Base-by-base conservation (phyloP, 2,888 invertebrate species). In the Lacanobia oleracea region DNA sequence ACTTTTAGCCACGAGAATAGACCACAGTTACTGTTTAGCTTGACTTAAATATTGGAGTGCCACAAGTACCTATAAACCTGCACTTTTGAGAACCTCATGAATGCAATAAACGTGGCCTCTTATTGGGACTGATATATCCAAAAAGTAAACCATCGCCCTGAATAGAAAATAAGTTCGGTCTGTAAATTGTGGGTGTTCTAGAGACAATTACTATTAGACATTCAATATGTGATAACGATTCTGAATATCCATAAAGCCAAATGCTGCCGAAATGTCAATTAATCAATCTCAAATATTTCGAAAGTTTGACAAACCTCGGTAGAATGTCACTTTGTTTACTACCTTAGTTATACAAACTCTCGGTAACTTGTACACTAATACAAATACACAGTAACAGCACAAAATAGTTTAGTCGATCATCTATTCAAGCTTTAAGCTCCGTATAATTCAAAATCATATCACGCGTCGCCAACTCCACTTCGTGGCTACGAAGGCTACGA, bases 401-500 rank as follows among this genome's bases (percentile, higher is more conserved):
- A 48, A 70, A 60, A 70, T 76, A 66, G 65, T 63, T 77, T 23
- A 73, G 67, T 72, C 73, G 72, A 84, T 80, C 72, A 78, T 69
- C 68, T 82, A 73, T 79, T 82, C 73, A 69, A 21, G 56, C 56
- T 82, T 60, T 80, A 80, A 73, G 71, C 67, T 77, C 45, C 63
- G 72, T 73, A 77, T 72, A 79, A 80, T 87, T 77, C 79, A 72
- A 76, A 82, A 82, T 78, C 81, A 79, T 59, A 75, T 84, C 84
- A 84, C 84, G 83, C 72, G 59, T 72, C 60, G 61, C 72, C 74
- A 81, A 80, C 79, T 83, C 71, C 62, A 63, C 61, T 79, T 59
- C 65, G 71, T 79, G 75, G 81, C 79, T 81, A 72, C 81, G 84
- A 56, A 70, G 66, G 79, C 79, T 80, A 72, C 79, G 84, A 56